phyloP scores from a whole-genome alignment of 2,888 invertebrate species.

The Hirtodrosophila trivittata region DNA sequence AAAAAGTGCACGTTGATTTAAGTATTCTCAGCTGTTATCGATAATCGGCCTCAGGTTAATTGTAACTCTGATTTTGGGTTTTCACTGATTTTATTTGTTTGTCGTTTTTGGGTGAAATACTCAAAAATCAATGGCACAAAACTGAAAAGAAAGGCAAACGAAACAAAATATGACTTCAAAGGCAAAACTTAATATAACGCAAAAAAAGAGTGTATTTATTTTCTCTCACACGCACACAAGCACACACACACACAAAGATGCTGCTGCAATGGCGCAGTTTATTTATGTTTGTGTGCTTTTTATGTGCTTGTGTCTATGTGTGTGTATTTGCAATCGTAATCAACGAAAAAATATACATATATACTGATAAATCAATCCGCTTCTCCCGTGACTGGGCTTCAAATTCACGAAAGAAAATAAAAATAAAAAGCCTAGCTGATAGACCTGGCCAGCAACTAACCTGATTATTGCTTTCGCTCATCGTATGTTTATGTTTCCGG shows the following conservation, averaged over 20 bases:
- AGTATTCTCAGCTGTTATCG: slow-evolving; percentile 24
- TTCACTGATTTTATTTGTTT: slow-evolving; percentile 11
- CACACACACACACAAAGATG: slow-evolving; percentile 18
- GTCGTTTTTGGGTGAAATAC: slow-evolving; percentile 31
- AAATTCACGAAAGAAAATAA: not conserved
- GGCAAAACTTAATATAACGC: slow-evolving; percentile 37
- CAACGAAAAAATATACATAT: slow-evolving; percentile 29
- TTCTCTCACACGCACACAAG: slow-evolving; percentile 13
- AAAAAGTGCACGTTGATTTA: slow-evolving; percentile 42
- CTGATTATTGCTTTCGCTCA: slow-evolving; percentile 75
- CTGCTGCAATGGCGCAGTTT: slow-evolving; percentile 57
- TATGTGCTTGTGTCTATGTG: slow-evolving; percentile 7
- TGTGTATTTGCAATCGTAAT: slow-evolving; percentile 53
- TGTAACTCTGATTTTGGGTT: slow-evolving; percentile 11
- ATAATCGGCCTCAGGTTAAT: slow-evolving; percentile 13
- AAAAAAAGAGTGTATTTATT: slow-evolving; percentile 30
- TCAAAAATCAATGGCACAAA: slow-evolving; percentile 71
- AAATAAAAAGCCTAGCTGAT: slow-evolving; percentile 5
- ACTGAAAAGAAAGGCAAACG: slow-evolving; percentile 66
- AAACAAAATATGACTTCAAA: slow-evolving; percentile 60
- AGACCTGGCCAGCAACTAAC: slow-evolving; percentile 61
- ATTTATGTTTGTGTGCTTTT: slow-evolving; percentile 32
- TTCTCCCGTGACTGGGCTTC: slow-evolving; percentile 4
- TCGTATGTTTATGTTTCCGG: slow-evolving; percentile 65
- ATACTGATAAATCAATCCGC: slow-evolving; percentile 28